phyloP scores from a whole-genome alignment of 2,113 vertebrate genomes.

The Anguilla rostrata region DNA sequence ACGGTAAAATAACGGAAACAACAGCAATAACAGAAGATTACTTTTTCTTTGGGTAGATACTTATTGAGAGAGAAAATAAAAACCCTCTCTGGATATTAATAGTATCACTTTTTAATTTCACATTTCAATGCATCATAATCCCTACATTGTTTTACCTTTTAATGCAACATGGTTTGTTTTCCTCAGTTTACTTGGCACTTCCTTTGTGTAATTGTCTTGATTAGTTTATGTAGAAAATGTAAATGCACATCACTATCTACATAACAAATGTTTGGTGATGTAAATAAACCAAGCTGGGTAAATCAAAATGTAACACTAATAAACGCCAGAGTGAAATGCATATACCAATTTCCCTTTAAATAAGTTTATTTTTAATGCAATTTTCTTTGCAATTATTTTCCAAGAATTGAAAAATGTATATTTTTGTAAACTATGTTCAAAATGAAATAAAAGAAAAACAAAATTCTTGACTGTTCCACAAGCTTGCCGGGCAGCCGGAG shows the following conservation, averaged over 20 bases:
- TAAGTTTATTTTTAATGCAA: constrained; percentile 23
- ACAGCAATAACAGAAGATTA: no score
- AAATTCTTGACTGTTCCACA: background rate
- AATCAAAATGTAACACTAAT: constrained; percentile 10
- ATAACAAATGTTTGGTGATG: constrained; percentile 25
- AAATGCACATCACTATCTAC: constrained; percentile 26
- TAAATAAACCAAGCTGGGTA: constrained; percentile 13
- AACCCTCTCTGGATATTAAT: background rate
- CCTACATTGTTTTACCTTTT: background rate
- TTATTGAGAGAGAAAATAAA: no score
- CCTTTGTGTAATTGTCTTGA: constrained; percentile 30
- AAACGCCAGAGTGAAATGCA: constrained; percentile 19
- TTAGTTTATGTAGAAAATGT: constrained; percentile 26
- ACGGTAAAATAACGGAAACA: no score
- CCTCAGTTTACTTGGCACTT: constrained; percentile 10
- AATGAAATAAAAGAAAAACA: constrained; percentile 12
- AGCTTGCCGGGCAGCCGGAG: background rate
- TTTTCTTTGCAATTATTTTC: constrained; percentile 25
- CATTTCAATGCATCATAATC: background rate
- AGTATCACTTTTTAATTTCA: constrained; percentile 1
- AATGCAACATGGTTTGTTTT: background rate
- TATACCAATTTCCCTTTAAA: constrained; percentile 23
- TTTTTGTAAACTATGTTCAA: constrained; percentile 13
- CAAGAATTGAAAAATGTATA: constrained; percentile 19
- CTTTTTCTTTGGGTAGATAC: no score